phyloP scores from a whole-genome alignment of 2,113 vertebrate species.

The Neolamprologus hecqui region DNA sequence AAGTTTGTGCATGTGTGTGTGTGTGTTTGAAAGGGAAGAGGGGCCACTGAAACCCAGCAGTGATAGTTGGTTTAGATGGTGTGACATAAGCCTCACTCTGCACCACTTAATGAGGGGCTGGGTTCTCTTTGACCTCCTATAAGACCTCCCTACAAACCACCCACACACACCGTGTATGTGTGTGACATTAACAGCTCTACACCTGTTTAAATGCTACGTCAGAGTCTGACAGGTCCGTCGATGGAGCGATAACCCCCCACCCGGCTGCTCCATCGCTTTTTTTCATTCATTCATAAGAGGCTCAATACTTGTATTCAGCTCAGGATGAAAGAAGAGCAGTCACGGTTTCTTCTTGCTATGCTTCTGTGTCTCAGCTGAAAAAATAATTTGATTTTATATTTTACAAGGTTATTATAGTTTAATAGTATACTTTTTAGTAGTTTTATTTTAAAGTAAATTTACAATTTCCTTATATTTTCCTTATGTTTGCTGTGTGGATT shows the following conservation, averaged over 20 bases:
- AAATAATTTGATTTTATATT: background rate
- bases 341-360: background rate
- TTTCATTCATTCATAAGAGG: background rate
- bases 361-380: background rate
- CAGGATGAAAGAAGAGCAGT: background rate
- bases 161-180: background rate
- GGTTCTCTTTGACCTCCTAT: conserved; percentile 53
- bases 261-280: background rate
- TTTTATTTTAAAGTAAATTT: background rate
- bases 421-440: background rate
- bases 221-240: conserved; percentile 50
- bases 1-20: background rate
- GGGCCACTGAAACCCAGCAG: background rate
- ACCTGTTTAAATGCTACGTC: conserved; percentile 71
- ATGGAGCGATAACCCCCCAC: conserved; percentile 60
- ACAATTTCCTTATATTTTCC: background rate
- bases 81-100: conserved; percentile 65
- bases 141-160: background rate
- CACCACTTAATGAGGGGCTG: conserved; percentile 73
- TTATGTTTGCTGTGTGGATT: background rate
- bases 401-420: background rate
- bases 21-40: background rate
- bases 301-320: background rate
- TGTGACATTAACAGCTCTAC: conserved; percentile 46
- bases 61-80: background rate